Percentiles rank a stretch among this genome's conserved stretches.
phyloP scores from a whole-genome alignment of 1,140 invertebrate species.

The Calephelis virginiensis region DNA sequence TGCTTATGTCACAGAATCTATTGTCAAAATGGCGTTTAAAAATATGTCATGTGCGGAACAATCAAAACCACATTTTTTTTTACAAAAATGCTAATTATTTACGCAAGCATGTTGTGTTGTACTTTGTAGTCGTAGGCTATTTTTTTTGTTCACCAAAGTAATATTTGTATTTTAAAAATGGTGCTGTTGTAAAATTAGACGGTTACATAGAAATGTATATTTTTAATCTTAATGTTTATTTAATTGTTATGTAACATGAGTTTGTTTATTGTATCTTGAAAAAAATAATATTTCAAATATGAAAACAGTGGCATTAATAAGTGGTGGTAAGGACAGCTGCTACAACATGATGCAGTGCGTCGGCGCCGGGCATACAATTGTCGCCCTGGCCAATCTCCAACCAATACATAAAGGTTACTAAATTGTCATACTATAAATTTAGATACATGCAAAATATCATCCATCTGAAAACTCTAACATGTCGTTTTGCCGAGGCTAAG shows the following conservation, averaged over 20 bases:
- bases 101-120: slow-evolving; percentile 10
- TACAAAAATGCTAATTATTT: slow-evolving; percentile 8
- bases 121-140: slow-evolving; percentile 17
- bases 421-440: slow-evolving; percentile 39
- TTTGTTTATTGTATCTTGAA: slow-evolving; percentile 44
- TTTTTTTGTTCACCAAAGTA: slow-evolving; percentile 22
- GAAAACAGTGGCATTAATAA: slow-evolving; percentile 94
- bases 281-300: slow-evolving; percentile 78
- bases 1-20: too few species aligned
- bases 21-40: slow-evolving; percentile 21
- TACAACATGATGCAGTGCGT: slow-evolving; percentile 99
- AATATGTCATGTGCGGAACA: slow-evolving; percentile 23
- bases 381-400: slow-evolving; percentile 96
- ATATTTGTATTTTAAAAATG: slow-evolving; percentile 38
- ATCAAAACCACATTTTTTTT: slow-evolving; percentile 5
- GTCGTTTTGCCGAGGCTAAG: neutral
- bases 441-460: slow-evolving; percentile 27
- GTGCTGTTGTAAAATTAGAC: slow-evolving; percentile 45
- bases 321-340: slow-evolving; percentile 99
- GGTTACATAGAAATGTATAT: slow-evolving; percentile 52
- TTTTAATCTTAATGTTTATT: slow-evolving; percentile 61
- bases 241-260: slow-evolving; percentile 72
- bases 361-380: slow-evolving; percentile 96
- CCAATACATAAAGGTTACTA: slow-evolving; percentile 89
- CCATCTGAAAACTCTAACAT: neutral